Conservation (phyloP, 1,140 invertebrate species). For the Zaprionus lachaisei region DNA sequence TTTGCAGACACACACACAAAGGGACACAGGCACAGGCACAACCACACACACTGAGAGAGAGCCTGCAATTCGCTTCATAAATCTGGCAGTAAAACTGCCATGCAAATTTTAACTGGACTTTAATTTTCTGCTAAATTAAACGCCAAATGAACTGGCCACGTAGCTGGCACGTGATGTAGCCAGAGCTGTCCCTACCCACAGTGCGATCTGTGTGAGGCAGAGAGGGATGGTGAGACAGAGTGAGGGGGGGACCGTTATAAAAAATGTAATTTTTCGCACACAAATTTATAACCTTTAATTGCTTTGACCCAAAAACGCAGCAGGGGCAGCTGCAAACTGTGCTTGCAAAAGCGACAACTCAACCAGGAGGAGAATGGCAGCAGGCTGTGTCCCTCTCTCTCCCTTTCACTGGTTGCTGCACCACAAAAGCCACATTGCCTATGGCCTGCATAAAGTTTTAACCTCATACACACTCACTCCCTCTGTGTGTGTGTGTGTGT, state of each 20-base stretch:
- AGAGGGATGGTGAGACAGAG: background rate
- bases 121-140: constrained; percentile 82
- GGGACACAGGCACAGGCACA: background rate
- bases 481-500: background rate
- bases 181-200: background rate
- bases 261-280: constrained; percentile 76
- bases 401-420: background rate
- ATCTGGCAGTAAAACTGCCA: constrained; percentile 65
- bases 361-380: constrained; percentile 8
- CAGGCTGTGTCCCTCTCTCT: background rate
- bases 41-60: background rate
- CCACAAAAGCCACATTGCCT: constrained; percentile 72
- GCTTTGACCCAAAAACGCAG: constrained; percentile 82
- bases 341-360: constrained; percentile 13
- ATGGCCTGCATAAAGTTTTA: constrained; percentile 73
- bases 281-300: constrained; percentile 83
- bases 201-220: background rate
- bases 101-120: constrained; percentile 81
- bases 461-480: background rate
- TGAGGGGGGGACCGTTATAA: constrained; percentile 2
- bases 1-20: background rate
- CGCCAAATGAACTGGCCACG: constrained; percentile 71
- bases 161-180: constrained; percentile 52
- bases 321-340: constrained; percentile 13
- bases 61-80: constrained; percentile 56